Base-by-base conservation (phyloP, 2,888 invertebrate species). In the Pyralis farinalis region DNA sequence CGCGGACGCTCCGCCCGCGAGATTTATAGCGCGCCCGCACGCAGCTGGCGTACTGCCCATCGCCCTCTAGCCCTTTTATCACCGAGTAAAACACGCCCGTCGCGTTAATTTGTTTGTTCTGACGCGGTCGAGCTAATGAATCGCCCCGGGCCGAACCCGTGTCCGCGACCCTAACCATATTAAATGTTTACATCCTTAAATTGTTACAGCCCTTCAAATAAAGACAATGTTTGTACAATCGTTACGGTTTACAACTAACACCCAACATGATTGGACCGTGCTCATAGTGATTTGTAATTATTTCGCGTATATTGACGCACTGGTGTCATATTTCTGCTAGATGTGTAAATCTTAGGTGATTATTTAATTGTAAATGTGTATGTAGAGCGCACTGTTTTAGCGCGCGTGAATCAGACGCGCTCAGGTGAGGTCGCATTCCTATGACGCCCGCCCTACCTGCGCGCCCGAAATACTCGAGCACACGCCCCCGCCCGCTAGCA, bases 401-500 rank as follows among this genome's bases (percentile, higher is more conserved):
- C 70, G 50, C 70, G 72, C 67, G 78, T 87, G 87, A 87, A 77
- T 86, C 86, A 87, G 79, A 69, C 68, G 66, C 53, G 69, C 68
- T 75, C 87, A 88, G 87, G 88, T 88, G 87, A 87, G 87, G 82
- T 82, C 88, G 84, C 72, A 88, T 88, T 85, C 87, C 87, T 68
- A 49, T 16, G 63, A 73, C 75, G 66, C 63, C 76, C 71, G 76
- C 71, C 70, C 75, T 85, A 86, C 86, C 86, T 86, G 86, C 78
- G 71, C 74, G 79, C 85, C 79, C 72, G 70, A 86, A 88, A 88
- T 87, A 88, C 75, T 73, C 76, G 44, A 53, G 74, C 79, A 72
- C 72, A 65, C 63, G 62, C 62, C 63, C 69, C 63, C 69, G 70
- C 63, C 67, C 73, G 71, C 65, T n/a, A n/a, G 59, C 67, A 61